Conservation (phyloP, 2,888 invertebrate species). For the Gandaritis pyraliata region DNA sequence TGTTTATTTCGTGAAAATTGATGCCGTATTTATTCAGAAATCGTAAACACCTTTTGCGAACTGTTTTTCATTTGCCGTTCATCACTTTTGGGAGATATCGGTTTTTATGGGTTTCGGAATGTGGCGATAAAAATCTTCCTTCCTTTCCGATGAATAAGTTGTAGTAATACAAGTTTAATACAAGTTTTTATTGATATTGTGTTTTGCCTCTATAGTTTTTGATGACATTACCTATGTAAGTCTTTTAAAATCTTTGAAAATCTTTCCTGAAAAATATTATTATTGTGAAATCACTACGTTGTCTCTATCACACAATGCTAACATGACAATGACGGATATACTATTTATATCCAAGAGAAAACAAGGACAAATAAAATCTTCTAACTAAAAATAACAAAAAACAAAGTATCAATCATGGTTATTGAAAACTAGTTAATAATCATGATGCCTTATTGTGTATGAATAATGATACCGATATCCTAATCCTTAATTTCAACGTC, state of each 20-base stretch:
- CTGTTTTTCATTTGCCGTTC: slow-evolving; percentile 33
- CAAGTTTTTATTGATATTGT: too few species aligned
- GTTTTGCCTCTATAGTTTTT: not conserved
- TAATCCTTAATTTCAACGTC: not conserved
- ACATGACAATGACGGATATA: not conserved
- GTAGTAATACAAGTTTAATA: not conserved
- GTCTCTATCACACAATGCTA: not conserved
- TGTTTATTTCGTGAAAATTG: slow-evolving; percentile 24
- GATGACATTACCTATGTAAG: too few species aligned
- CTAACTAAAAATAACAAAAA: too few species aligned
- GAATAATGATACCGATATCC: too few species aligned
- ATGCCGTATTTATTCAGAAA: slow-evolving; percentile 35
- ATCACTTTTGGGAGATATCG: slow-evolving; percentile 31
- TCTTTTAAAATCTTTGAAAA: too few species aligned
- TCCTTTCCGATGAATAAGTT: slow-evolving; percentile 7
- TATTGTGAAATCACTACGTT: not conserved
- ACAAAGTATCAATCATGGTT: too few species aligned
- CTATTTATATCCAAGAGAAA: too few species aligned
- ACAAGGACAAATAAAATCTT: too few species aligned
- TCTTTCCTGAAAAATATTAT: too few species aligned
- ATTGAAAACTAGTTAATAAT: too few species aligned
- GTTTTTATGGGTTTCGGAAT: slow-evolving; percentile 28
- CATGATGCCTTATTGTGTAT: too few species aligned
- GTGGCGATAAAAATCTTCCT: slow-evolving; percentile 12
- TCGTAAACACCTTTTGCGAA: slow-evolving; percentile 35